Evolutionary conservation across 2,797 vertebrate genomes (phyloP).

Genomic region (Alexandromys oeconomus): DNA sequence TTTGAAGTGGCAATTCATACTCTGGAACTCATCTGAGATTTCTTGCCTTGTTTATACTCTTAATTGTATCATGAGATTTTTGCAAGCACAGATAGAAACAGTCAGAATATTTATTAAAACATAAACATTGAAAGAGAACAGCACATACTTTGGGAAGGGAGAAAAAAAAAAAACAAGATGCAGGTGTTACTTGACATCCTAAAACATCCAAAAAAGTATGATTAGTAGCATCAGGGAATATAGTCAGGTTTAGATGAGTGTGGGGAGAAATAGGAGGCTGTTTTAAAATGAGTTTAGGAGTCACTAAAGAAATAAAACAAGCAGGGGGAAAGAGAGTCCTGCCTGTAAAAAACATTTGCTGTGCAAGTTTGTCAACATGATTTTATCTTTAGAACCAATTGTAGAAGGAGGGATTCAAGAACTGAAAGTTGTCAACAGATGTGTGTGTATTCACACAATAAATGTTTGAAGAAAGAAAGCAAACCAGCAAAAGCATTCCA

Average conservation of each 20-base stretch:
- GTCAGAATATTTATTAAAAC: constrained; percentile 3
- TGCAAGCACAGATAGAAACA: not conserved
- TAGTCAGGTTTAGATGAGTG: not conserved
- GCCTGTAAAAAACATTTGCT: not conserved
- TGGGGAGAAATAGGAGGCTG: not conserved
- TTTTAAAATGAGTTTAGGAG: not conserved
- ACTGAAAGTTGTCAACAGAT: not conserved
- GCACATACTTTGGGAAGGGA: not conserved
- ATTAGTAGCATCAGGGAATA: too few relatives aligned
- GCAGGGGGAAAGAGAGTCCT: not conserved
- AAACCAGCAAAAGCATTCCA: not conserved
- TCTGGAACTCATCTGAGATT: not conserved
- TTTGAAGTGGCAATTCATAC: not conserved
- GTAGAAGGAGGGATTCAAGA: not conserved
- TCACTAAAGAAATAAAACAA: constrained; percentile 10
- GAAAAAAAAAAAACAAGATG: not conserved
- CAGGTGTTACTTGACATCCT: not conserved
- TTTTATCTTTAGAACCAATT: not conserved
- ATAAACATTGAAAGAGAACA: not conserved
- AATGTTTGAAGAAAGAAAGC: too few relatives aligned
- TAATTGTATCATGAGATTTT: not conserved
- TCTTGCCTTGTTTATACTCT: not conserved
- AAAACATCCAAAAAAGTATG: not conserved
- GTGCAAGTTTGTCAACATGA: not conserved
- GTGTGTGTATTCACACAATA: not conserved